A percentile compares a stretch with the other conserved stretches of the same genome.
These are phyloP conservation scores for Trachelus stipa DNA, from an alignment of 2,888 invertebrate genomes.

Conservation along the genomic window DNA sequence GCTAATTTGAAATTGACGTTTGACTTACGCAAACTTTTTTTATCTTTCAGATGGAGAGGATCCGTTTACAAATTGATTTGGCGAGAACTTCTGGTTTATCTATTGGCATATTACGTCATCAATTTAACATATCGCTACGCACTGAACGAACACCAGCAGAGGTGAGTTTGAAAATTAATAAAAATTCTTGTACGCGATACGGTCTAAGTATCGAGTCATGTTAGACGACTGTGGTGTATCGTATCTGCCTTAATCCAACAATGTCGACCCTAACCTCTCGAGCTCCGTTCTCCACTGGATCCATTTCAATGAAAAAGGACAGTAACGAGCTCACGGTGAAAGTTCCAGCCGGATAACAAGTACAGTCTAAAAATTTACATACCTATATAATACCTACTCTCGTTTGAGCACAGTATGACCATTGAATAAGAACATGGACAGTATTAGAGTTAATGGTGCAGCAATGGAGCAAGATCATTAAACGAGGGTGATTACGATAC, in stretches of 20 bases:
- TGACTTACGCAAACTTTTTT: background rate
- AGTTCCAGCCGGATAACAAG: background rate
- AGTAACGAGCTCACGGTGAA: background rate
- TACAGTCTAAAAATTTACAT: background rate
- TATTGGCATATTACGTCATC: conserved; percentile 86
- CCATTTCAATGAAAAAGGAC: background rate
- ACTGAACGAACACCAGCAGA: conserved; percentile 82
- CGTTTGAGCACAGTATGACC: background rate
- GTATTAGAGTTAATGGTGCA: background rate
- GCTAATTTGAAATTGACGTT: background rate
- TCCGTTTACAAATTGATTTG: conserved; percentile 96
- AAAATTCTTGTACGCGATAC: background rate
- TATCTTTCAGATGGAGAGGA: conserved; percentile 87
- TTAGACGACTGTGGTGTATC: background rate
- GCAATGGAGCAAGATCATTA: background rate
- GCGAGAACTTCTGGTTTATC: conserved; percentile 91
- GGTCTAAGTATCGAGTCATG: background rate
- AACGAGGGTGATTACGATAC: background rate
- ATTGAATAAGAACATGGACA: background rate
- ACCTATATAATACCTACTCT: background rate
- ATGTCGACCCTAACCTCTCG: background rate
- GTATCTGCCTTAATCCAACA: background rate
- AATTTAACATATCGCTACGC: conserved; percentile 89
- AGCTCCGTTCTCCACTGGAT: background rate
- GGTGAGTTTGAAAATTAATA: conserved; percentile 69